Evolutionary conservation across 1,140 invertebrate genomes (phyloP).

Genomic region (Ceratina australensis): DNA sequence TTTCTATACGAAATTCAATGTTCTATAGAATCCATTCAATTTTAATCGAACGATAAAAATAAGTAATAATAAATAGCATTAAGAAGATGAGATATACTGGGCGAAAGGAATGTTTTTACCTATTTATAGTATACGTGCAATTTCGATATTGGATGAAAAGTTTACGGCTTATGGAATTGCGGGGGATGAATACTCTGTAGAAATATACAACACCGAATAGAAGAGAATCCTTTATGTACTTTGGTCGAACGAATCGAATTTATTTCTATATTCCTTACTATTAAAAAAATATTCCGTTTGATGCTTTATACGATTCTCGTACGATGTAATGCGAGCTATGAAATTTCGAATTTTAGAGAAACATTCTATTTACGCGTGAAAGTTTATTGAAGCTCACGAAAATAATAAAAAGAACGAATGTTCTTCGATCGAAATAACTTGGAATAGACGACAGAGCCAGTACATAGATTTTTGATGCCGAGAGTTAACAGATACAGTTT

Average conservation of each 20-base stretch:
- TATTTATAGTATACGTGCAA: neutral
- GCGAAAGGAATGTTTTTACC: neutral
- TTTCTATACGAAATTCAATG: no score
- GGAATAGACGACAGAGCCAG: no score
- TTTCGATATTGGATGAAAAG: slow-evolving; percentile 36
- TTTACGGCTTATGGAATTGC: slow-evolving; percentile 25
- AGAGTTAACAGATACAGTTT: neutral
- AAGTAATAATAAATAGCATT: neutral
- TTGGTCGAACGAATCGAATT: slow-evolving; percentile 1
- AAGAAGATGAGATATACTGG: slow-evolving; percentile 13
- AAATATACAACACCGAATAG: slow-evolving; percentile 1
- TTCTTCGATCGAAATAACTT: no score
- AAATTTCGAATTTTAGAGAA: no score
- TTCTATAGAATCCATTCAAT: no score
- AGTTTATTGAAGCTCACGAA: no score
- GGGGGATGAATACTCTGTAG: slow-evolving; percentile 12
- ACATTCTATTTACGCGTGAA: no score
- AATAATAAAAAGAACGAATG: no score
- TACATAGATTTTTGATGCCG: no score
- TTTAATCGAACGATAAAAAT: neutral
- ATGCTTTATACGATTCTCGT: neutral
- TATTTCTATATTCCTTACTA: neutral
- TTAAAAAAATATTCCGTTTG: neutral
- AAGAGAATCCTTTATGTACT: neutral
- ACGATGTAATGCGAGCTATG: neutral